A percentile compares a stretch with the other conserved stretches of the same genome.
Evolutionary conservation across 2,113 vertebrate genomes (phyloP).

Genomic region (Ceratotherium simum): DNA sequence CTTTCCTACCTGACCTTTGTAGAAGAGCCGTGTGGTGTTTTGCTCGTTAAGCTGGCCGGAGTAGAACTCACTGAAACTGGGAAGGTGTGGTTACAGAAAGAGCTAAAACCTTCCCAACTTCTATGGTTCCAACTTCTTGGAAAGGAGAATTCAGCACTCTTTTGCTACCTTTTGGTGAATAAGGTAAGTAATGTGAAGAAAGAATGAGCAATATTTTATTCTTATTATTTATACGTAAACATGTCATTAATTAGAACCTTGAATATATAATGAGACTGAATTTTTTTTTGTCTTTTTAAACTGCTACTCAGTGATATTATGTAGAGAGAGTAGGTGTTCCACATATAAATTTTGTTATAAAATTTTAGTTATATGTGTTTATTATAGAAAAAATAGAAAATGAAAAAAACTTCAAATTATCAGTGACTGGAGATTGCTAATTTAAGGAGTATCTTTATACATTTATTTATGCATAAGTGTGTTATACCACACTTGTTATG

Average conservation of each 20-base stretch:
- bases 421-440: background rate
- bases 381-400: background rate
- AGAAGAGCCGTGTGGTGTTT: slow-evolving; percentile 86
- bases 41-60: slow-evolving; percentile 93
- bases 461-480: background rate
- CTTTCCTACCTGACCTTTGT: background rate
- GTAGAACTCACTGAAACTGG: slow-evolving; percentile 91
- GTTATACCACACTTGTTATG: background rate
- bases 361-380: slow-evolving; percentile 26
- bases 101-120: slow-evolving; percentile 87
- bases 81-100: slow-evolving; percentile 88
- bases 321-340: background rate
- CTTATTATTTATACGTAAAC: background rate
- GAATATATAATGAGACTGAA: background rate
- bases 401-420: background rate
- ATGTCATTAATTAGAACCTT: background rate
- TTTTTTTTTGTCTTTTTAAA: background rate
- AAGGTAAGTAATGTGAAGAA: slow-evolving; percentile 86
- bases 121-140: slow-evolving; percentile 95
- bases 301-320: background rate
- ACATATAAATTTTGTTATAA: background rate
- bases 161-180: slow-evolving; percentile 92
- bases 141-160: slow-evolving; percentile 88
- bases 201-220: background rate
- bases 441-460: background rate